These are phyloP conservation scores for Stomatorhinus walkeri DNA, from an alignment of 2,797 vertebrate species.

Conservation along the genomic window DNA sequence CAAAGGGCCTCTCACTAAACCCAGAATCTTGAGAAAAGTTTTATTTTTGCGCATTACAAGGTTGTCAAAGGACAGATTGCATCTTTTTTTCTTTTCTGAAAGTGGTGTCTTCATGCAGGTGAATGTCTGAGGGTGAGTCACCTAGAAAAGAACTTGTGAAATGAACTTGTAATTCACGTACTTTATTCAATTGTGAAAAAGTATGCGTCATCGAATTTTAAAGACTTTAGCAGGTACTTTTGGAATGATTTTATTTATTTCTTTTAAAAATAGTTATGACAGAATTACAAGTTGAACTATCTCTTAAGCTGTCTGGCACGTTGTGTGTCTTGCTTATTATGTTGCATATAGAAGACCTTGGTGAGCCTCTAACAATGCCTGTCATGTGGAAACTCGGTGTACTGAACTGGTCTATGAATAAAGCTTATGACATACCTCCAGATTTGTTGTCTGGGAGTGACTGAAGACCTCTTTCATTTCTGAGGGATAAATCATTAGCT, in stretches of 20 bases:
- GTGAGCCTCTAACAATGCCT: not conserved
- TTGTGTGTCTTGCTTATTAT: not conserved
- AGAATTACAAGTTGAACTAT: not conserved
- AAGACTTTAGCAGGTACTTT: not conserved
- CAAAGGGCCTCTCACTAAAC: not conserved
- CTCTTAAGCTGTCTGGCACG: not conserved
- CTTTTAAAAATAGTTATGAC: not conserved
- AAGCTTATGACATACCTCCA: not conserved
- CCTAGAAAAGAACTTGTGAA: not conserved
- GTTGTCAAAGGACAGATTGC: not conserved
- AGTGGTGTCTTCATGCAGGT: not conserved
- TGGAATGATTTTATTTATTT: not conserved
- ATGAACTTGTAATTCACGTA: not conserved
- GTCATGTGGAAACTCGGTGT: not conserved
- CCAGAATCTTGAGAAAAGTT: not conserved
- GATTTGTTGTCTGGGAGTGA: not conserved
- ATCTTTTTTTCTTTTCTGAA: not conserved
- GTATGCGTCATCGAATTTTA: not conserved
- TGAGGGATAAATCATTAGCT: not conserved
- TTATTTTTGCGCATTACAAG: not conserved
- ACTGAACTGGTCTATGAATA: not conserved
- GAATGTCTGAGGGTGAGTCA: not conserved
- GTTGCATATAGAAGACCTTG: not conserved
- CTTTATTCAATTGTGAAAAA: not conserved
- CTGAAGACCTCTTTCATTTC: not conserved